Conservation (phyloP, 2,888 invertebrate genomes). For the Andrena camellia region DNA sequence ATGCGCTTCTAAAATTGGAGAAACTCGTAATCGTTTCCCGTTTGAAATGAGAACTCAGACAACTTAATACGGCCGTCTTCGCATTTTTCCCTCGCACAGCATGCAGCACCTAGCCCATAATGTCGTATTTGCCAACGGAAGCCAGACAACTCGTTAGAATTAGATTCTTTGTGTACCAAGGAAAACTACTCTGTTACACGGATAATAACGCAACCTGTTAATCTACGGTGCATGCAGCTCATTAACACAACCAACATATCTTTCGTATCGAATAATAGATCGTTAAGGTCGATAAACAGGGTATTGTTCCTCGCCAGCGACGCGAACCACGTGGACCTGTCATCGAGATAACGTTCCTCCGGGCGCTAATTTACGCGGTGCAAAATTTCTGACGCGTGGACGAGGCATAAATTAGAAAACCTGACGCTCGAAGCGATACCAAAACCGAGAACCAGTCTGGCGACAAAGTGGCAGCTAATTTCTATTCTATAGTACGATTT, state of each 20-base stretch:
- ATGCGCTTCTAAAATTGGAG: no score
- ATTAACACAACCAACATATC: slow-evolving; percentile 49
- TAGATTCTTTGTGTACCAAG: slow-evolving; percentile 19
- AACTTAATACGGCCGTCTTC: no score
- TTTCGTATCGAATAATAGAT: slow-evolving; percentile 54
- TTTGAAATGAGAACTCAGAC: no score
- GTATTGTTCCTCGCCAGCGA: slow-evolving; percentile 46
- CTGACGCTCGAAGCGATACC: slow-evolving; percentile 22
- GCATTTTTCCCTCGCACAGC: no score
- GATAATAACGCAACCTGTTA: slow-evolving; percentile 44
- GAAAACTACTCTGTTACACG: slow-evolving; percentile 24
- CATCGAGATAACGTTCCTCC: slow-evolving; percentile 41
- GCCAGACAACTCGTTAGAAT: slow-evolving; percentile 35
- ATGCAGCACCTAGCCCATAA: neutral
- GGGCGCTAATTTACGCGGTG: slow-evolving; percentile 58
- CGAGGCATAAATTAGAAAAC: slow-evolving; percentile 44
- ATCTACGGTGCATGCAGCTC: slow-evolving; percentile 43
- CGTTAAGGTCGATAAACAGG: slow-evolving; percentile 55
- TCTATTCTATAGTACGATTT: slow-evolving; percentile 6
- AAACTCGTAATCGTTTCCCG: no score
- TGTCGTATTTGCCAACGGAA: neutral
- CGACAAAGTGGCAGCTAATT: neutral
- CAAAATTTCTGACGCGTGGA: slow-evolving; percentile 50
- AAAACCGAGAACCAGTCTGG: neutral
- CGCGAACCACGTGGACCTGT: slow-evolving; percentile 45